Evolutionary conservation across 2,797 vertebrate genomes (phyloP).

Genomic region (Vespertilio murinus): DNA sequence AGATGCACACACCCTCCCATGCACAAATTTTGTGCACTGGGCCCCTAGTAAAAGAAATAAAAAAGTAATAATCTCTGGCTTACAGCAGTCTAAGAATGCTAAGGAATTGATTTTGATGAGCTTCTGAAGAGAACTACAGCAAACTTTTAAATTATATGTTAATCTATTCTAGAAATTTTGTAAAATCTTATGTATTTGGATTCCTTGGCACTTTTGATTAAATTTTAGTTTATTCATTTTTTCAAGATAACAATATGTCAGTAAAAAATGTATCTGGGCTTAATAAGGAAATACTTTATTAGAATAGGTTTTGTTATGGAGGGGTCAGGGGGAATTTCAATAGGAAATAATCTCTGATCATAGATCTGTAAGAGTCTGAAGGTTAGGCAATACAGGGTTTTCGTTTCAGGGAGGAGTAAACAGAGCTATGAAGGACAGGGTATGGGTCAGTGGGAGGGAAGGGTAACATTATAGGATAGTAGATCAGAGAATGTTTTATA

Average conservation of each 20-base stretch:
- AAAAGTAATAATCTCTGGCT: not conserved
- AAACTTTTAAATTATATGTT: not conserved
- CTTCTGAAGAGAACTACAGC: not conserved
- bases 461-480: accelerated
- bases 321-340: not conserved
- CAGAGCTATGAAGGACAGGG: not conserved
- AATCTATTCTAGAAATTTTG: not conserved
- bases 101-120: not conserved
- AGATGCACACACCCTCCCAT: too few species aligned
- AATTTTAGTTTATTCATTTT: not conserved
- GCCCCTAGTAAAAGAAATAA: not conserved
- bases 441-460: not conserved
- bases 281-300: not conserved
- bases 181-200: not conserved
- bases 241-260: not conserved
- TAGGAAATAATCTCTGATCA: not conserved
- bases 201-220: not conserved
- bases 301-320: not conserved
- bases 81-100: not conserved
- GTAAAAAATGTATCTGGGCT: not conserved
- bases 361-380: not conserved
- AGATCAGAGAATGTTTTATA: not conserved
- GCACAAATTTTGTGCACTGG: too few species aligned
- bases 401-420: not conserved
- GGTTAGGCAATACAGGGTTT: not conserved